Conservation (phyloP, 2,888 invertebrate genomes). For the Allacma fusca region DNA sequence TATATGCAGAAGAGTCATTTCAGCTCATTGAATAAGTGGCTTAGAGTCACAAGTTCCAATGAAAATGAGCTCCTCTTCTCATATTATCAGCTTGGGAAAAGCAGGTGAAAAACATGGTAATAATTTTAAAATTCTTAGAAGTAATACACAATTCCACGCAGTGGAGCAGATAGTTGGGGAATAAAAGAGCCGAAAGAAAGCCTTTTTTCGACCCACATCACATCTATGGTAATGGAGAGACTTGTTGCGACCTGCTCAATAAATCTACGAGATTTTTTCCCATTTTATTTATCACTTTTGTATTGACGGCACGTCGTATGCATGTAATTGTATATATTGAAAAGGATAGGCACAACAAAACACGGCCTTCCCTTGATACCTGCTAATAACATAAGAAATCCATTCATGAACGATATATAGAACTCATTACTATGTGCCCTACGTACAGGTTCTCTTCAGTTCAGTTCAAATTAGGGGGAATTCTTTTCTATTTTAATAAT, state of each 20-base stretch:
- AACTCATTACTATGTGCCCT: no score
- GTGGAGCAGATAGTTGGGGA: neutral
- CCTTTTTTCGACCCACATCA: conserved; percentile 36
- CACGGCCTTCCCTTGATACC: neutral
- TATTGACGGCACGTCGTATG: neutral
- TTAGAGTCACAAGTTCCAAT: neutral
- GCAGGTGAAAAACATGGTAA: conserved; percentile 21
- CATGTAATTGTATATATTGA: conserved; percentile 5
- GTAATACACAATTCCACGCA: neutral
- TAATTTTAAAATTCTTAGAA: conserved; percentile 36
- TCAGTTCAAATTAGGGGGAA: no score
- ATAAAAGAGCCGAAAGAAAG: conserved; percentile 32
- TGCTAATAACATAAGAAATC: neutral
- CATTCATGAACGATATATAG: neutral
- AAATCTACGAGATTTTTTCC: neutral
- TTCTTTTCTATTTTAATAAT: no score
- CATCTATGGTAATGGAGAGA: neutral
- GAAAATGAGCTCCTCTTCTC: conserved; percentile 1
- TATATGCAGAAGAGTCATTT: conserved; percentile 14
- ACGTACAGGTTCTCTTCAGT: no score
- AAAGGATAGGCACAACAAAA: no score
- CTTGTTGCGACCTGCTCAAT: conserved; percentile 7
- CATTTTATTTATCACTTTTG: conserved; percentile 17
- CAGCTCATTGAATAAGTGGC: conserved; percentile 5
- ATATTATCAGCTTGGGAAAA: neutral